Evolutionary conservation across 2,113 vertebrate genomes (phyloP).

Genomic region (Mystacornis crossleyi): DNA sequence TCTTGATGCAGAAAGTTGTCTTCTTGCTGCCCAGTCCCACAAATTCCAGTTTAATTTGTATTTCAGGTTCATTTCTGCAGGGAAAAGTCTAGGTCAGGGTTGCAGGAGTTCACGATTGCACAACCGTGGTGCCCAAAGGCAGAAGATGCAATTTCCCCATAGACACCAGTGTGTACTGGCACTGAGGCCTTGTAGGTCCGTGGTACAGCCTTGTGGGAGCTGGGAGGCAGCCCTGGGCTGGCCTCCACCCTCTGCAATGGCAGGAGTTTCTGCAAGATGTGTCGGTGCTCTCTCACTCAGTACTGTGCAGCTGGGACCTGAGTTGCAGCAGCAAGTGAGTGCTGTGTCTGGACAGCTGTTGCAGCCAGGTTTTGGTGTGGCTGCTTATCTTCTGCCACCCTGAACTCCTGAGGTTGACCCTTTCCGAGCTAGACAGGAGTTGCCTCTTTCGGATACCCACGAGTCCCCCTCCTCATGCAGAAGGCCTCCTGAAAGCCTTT

Average conservation of each 20-base stretch:
- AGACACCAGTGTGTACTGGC: too few species aligned
- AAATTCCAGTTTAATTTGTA: neutral
- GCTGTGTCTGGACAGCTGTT: neutral
- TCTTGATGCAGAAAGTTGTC: neutral
- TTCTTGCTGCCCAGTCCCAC: neutral
- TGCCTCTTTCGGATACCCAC: neutral
- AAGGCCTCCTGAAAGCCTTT: neutral
- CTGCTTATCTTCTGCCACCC: neutral
- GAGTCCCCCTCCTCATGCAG: neutral
- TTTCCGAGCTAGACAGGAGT: neutral
- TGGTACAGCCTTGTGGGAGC: neutral
- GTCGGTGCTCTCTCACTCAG: neutral
- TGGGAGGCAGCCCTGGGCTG: neutral
- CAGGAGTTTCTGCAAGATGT: fast-evolving
- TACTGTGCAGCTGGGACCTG: neutral
- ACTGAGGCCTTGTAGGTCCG: fast-evolving
- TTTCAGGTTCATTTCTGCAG: neutral
- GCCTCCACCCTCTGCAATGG: neutral
- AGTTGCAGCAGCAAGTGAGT: neutral
- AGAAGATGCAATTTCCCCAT: neutral
- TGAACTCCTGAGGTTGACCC: neutral
- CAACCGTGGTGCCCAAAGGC: neutral
- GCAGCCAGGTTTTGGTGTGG: neutral
- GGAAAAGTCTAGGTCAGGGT: neutral
- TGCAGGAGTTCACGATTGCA: neutral